Conservation (phyloP, 2,888 invertebrate species). For the Hedya salicella region DNA sequence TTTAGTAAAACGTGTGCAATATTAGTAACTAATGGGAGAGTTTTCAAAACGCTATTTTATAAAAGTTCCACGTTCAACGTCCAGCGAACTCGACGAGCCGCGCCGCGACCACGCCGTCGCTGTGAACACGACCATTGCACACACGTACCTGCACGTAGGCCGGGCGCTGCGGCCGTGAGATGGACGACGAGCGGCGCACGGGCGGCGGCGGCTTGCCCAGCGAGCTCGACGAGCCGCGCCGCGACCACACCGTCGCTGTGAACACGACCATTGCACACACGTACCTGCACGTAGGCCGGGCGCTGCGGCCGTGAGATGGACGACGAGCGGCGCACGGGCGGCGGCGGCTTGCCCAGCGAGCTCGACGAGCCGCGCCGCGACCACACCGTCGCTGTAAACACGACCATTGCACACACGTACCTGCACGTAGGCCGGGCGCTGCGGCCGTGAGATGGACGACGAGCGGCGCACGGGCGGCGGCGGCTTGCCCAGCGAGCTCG, state of each 20-base stretch:
- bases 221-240: too few relatives aligned
- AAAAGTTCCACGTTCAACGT: too few relatives aligned
- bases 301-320: slow-evolving; percentile 81
- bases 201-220: slow-evolving; percentile 95
- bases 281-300: slow-evolving; percentile 63
- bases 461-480: slow-evolving; percentile 94
- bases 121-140: too few relatives aligned
- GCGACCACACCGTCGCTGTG: too few relatives aligned
- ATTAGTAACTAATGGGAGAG: too few relatives aligned
- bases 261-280: background rate
- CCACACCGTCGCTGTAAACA: slow-evolving; percentile 75
- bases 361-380: slow-evolving; percentile 83
- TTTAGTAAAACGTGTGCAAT: too few relatives aligned
- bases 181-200: slow-evolving; percentile 91
- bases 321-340: slow-evolving; percentile 93
- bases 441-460: slow-evolving; percentile 85
- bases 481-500: slow-evolving; percentile 86
- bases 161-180: slow-evolving; percentile 74
- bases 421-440: slow-evolving; percentile 62
- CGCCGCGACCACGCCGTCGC: too few relatives aligned
- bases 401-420: slow-evolving; percentile 48
- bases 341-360: slow-evolving; percentile 89
- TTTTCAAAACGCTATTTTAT: too few relatives aligned
- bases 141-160: slow-evolving; percentile 60
- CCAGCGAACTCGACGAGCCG: too few relatives aligned